phyloP scores from a whole-genome alignment of 2,888 invertebrate species.

The Caenorhabditis becei region DNA sequence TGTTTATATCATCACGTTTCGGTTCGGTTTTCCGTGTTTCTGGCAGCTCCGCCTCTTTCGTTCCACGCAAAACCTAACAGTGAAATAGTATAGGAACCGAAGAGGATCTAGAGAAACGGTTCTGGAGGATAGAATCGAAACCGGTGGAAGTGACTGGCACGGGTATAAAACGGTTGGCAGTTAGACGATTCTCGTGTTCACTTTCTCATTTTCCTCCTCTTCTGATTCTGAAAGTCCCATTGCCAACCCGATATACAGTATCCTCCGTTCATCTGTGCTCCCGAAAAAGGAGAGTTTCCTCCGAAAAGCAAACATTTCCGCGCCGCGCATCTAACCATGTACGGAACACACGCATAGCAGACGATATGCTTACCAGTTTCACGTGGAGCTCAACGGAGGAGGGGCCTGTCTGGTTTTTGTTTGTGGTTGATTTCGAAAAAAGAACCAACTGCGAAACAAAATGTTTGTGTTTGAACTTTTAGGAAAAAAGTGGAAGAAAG shows the following conservation, averaged over 20 bases:
- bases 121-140: constrained; percentile 11
- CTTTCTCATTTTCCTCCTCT: constrained; percentile 2
- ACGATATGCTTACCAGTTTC: constrained; percentile 15
- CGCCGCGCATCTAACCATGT: constrained; percentile 27
- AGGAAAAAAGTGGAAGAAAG: neutral
- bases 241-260: neutral
- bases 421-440: constrained; percentile 29
- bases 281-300: constrained; percentile 17
- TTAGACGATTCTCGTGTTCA: neutral
- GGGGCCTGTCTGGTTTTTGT: constrained; percentile 17
- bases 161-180: constrained; percentile 41
- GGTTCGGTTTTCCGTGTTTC: constrained; percentile 48
- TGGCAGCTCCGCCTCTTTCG: constrained; percentile 17
- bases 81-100: constrained; percentile 1
- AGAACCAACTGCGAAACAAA: neutral
- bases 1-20: constrained; percentile 55
- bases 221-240: neutral
- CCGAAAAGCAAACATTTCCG: constrained; percentile 36
- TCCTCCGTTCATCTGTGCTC: neutral
- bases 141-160: constrained; percentile 31
- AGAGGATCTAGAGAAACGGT: constrained; percentile 24
- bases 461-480: constrained; percentile 44
- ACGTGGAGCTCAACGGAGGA: neutral
- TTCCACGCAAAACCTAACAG: constrained; percentile 30
- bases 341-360: constrained; percentile 36